Evolutionary conservation across 2,888 invertebrate species (phyloP), one percentile per base, ranked within the genome.

Genomic region (Malachius bipustulatus): DNA sequence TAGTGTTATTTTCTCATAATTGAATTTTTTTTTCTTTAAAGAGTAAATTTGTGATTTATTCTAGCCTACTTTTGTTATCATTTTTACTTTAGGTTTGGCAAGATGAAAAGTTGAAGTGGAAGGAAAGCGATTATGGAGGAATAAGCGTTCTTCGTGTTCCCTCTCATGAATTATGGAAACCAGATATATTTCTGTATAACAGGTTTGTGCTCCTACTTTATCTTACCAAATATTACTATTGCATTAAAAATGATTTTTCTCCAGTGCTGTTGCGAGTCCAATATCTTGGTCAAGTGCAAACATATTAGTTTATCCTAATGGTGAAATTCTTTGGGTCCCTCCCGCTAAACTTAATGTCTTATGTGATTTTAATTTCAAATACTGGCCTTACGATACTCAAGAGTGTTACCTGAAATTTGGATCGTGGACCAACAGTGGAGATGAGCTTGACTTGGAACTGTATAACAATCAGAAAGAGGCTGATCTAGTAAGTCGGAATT

Each of bases 301-400:
- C 41, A 64, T 67, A 29, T 43, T 69, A 1, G 64, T 68, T 2
- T 50, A 54, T 14, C 47, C 54, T 4, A 57, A 63, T 28, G 75
- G 76, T 0, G 51, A 48, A 3, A 65, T 77, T 1, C 42, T 70
- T 6, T 76, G 77, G 77, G 70, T 73, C 2, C 75, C 75, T 3
- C 73, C 78, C 4, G 68, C 75, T 2, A 75, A 75, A 39, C 73
- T 79, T 38, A 62, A 73, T 2, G 63, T 69, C 9, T 71, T 72
- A 49, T 76, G 75, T 47, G 71, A 75, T 36, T 51, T 72, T 15
- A 70, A 83, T 50, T 63, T 83, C 30, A 57, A 65, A 3, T 59
- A 65, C 36, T 85, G 84, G 84, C 85, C 85, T 0, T 69, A 64
- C 27, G 85, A 85, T 56, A 60, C 61, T 8, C 83, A 85, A 54